Evolutionary conservation across 2,888 invertebrate genomes (phyloP), one percentile per base, ranked within the genome.

Genomic region (Temnothorax unifasciatus): DNA sequence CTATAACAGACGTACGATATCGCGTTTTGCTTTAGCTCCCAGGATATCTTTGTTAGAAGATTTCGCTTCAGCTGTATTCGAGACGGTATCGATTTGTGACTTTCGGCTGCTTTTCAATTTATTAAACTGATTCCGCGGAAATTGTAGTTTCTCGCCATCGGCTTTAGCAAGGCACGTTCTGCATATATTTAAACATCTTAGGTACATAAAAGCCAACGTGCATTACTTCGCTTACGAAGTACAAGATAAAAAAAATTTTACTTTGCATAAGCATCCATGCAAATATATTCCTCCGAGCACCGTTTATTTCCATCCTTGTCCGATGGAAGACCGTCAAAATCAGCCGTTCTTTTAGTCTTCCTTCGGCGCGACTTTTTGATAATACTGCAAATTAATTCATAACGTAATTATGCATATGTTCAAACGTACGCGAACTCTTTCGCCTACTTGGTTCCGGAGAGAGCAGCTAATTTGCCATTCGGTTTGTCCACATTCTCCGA

Each of bases 191-290:
- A 29, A 13, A n/a, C 21, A 13, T 68, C 68, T 66, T 61, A 59
- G 13, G 38, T 25, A 34, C n/a, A 25, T 61, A 75, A 41, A 63
- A 81, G n/a, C n/a, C 54, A 54, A 21, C 4, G n/a, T 57, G 54
- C 18, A 1, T 44, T 57, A 59, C 21, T 21, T 38, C 47, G 21
- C 15, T 85, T 18, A 4, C n/a, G 11, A 86, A 77, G 6, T 63
- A 47, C 15, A 77, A 61, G 44, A 21, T 64, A 50, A 69, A 52
- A 25, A 21, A 13, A 66, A 50, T 59, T 66, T 82, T 84, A 92
- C 92, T 90, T 92, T 83, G 88, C 81, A 75, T 88, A 85, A 74
- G 87, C 73, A n/a, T 90, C 84, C 2, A 68, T 79, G 4, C 85
- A 71, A 21, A 75, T 86, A 38, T 89, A 90, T 25, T 90, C 89